A percentile compares a stretch with the other conserved stretches of the same genome.
phyloP scores from a whole-genome alignment of 2,113 vertebrate species.

The Maccullochella peelii region DNA sequence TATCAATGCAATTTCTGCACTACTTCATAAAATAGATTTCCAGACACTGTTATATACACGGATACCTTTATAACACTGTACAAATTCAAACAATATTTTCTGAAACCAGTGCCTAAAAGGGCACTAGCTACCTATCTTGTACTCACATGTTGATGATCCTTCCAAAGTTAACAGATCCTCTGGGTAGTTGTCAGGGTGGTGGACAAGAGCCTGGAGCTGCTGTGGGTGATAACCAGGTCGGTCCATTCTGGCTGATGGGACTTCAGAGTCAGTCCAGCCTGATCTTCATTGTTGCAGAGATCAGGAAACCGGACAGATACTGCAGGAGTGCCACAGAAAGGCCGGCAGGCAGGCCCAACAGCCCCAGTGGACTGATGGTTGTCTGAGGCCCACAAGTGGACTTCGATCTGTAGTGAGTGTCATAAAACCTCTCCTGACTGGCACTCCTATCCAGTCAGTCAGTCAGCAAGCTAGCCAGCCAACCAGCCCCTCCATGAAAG shows the following conservation, averaged over 20 bases:
- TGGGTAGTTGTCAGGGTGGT: constrained; percentile 33
- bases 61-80: not conserved
- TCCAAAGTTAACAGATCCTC: constrained; percentile 64
- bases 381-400: constrained; percentile 76
- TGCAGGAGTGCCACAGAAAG: constrained; percentile 52
- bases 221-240: constrained; percentile 61
- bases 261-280: constrained; percentile 37
- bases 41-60: not conserved
- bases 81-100: not conserved
- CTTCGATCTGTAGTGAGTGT: constrained; percentile 80
- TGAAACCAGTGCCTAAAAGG: not conserved
- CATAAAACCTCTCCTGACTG: constrained; percentile 84
- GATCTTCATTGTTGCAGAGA: constrained; percentile 64
- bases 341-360: constrained; percentile 54
- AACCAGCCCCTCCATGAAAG: constrained; percentile 7
- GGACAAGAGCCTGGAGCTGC: constrained; percentile 47
- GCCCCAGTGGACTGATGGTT: constrained; percentile 71
- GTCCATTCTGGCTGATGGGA: constrained; percentile 74
- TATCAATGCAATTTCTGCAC: not conserved
- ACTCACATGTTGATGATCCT: constrained; percentile 82
- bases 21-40: not conserved
- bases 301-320: constrained; percentile 51
- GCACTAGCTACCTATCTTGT: not conserved
- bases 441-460: constrained; percentile 78
- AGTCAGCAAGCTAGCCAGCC: constrained; percentile 35